phyloP scores from a whole-genome alignment of 2,888 invertebrate species.

The Mimumesa dahlbomi region DNA sequence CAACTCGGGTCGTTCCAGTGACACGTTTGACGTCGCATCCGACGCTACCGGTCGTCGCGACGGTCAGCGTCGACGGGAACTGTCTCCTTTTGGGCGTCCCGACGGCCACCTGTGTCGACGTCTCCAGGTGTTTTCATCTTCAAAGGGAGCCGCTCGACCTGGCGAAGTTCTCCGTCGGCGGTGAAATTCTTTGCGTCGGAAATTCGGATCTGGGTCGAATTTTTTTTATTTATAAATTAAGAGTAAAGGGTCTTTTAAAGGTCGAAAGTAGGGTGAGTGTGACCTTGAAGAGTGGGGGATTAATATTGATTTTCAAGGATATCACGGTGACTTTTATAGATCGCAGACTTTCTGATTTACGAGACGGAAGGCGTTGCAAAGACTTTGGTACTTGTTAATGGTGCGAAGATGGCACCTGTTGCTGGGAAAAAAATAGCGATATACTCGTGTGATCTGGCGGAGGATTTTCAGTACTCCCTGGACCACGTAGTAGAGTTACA shows the following conservation, averaged over 20 bases:
- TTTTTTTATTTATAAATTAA: constrained; percentile 56
- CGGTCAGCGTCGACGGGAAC: constrained; percentile 60
- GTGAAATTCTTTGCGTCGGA: constrained; percentile 54
- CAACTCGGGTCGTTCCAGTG: too few species aligned
- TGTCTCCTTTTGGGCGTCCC: constrained; percentile 58
- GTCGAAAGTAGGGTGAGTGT: neutral
- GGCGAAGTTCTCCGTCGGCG: constrained; percentile 67
- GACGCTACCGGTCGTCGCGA: constrained; percentile 21
- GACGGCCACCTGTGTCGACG: constrained; percentile 29
- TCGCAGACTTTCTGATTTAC: constrained; percentile 69
- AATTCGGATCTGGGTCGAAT: constrained; percentile 48
- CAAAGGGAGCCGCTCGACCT: constrained; percentile 57
- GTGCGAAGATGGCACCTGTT: too few species aligned
- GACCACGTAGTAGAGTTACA: too few species aligned
- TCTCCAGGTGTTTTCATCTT: constrained; percentile 60
- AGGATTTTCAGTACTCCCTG: too few species aligned
- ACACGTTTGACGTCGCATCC: too few species aligned
- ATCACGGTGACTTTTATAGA: too few species aligned
- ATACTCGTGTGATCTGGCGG: too few species aligned
- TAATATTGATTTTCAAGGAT: too few species aligned
- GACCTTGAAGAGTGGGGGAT: neutral
- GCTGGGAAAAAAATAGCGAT: too few species aligned
- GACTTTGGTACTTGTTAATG: too few species aligned
- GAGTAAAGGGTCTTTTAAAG: neutral
- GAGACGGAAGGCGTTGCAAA: too few species aligned